phyloP scores from a whole-genome alignment of 2,113 vertebrate species.

The Corapipo altera region DNA sequence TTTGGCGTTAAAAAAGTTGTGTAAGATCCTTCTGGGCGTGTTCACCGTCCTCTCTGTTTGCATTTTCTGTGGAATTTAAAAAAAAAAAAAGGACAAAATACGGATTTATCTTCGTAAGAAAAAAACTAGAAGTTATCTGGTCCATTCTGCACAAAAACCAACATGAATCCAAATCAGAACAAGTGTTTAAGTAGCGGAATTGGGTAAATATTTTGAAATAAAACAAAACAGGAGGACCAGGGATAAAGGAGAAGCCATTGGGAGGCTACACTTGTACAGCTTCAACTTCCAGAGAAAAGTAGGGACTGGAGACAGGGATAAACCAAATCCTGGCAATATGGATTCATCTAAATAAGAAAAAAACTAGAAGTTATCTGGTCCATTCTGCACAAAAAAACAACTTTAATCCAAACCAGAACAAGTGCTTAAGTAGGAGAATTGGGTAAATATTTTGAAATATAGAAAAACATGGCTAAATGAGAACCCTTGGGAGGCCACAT shows the following conservation, averaged over 20 bases:
- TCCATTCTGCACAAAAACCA: neutral
- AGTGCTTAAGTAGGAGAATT: neutral
- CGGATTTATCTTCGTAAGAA: neutral
- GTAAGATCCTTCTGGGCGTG: neutral
- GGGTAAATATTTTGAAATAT: neutral
- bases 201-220: neutral
- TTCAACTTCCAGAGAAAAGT: neutral
- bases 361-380: neutral
- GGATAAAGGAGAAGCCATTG: neutral
- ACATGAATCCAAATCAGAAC: neutral
- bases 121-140: neutral
- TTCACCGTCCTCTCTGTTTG: neutral
- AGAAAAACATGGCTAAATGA: neutral
- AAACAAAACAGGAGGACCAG: neutral
- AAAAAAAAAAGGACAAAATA: neutral
- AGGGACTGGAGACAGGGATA: no score
- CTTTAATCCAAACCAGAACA: neutral
- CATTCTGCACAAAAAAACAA: neutral
- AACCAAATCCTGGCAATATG: no score
- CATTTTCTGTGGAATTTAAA: neutral
- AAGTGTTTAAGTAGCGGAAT: neutral
- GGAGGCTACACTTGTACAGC: neutral
- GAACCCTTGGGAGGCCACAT: neutral
- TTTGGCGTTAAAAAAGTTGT: neutral
- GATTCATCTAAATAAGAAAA: neutral